Conservation (phyloP, 1,140 invertebrate genomes). For the Acyrthosiphon pisum region DNA sequence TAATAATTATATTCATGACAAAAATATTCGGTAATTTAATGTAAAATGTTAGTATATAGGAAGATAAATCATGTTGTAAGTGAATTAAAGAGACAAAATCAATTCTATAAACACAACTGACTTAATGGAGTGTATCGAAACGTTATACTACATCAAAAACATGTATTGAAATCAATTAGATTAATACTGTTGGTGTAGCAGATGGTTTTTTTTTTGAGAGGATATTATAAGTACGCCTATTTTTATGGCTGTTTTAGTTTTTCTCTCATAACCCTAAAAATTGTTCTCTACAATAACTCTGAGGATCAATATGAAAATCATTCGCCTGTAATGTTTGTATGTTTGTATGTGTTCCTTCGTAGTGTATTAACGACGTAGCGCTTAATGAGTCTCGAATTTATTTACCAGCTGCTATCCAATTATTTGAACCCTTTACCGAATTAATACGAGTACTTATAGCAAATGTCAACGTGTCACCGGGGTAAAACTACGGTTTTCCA, state of each 20-base stretch:
- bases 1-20: not conserved
- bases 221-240: not conserved
- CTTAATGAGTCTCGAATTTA: constrained; percentile 23
- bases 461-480: constrained; percentile 5
- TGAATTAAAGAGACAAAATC: constrained; percentile 14
- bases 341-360: not conserved
- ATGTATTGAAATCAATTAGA: constrained; percentile 22
- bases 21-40: not conserved
- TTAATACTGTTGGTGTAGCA: not conserved
- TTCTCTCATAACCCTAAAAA: constrained; percentile 18
- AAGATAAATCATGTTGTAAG: constrained; percentile 27
- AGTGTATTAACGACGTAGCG: not conserved
- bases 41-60: not conserved
- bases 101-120: not conserved
- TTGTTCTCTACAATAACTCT: not conserved
- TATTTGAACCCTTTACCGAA: constrained; percentile 1
- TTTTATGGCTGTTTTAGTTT: constrained; percentile 11
- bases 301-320: constrained; percentile 41
- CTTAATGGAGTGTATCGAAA: constrained; percentile 31
- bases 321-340: not conserved
- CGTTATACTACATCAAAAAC: constrained; percentile 27
- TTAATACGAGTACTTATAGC: not conserved
- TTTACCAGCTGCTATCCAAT: constrained; percentile 17
- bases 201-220: constrained; percentile 36
- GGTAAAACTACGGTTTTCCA: not conserved